phyloP scores from a whole-genome alignment of 2,797 vertebrate genomes.

The Cyclura pinguis region DNA sequence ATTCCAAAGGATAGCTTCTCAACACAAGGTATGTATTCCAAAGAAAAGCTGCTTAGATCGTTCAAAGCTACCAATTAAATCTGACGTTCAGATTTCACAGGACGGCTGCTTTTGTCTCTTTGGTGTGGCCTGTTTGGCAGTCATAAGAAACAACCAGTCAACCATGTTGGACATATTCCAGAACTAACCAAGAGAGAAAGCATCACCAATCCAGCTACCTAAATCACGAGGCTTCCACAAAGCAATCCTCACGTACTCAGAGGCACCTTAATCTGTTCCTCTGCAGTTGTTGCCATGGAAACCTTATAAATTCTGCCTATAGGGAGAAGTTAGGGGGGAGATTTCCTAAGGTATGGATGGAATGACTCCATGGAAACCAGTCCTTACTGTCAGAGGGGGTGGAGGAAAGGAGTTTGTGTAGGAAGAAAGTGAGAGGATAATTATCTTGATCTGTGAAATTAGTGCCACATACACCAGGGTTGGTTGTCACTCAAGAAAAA shows the following conservation, averaged over 20 bases:
- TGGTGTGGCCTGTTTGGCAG: neutral
- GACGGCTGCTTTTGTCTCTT: neutral
- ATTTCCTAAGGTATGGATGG: constrained; percentile 70
- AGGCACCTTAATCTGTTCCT: constrained; percentile 41
- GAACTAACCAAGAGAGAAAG: neutral
- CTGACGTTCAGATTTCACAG: neutral
- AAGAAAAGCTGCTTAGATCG: neutral
- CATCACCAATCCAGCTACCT: neutral
- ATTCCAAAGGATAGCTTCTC: neutral
- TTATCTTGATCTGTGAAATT: constrained; percentile 30
- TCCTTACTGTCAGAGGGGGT: constrained; percentile 49
- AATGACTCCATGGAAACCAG: constrained; percentile 74
- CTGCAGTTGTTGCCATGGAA: constrained; percentile 75
- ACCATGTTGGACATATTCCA: neutral
- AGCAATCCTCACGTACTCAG: neutral
- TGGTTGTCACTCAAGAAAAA: constrained; percentile 20
- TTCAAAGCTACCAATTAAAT: neutral
- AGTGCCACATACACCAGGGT: constrained; percentile 13
- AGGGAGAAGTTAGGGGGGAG: constrained; percentile 58
- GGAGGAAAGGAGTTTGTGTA: constrained; percentile 33
- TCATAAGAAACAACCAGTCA: neutral
- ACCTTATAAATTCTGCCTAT: constrained; percentile 74
- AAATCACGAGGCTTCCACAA: neutral
- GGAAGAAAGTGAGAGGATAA: constrained; percentile 51
- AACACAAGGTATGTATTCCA: neutral